Conservation (phyloP, 1,140 invertebrate species). For the Drosophila auraria region DNA sequence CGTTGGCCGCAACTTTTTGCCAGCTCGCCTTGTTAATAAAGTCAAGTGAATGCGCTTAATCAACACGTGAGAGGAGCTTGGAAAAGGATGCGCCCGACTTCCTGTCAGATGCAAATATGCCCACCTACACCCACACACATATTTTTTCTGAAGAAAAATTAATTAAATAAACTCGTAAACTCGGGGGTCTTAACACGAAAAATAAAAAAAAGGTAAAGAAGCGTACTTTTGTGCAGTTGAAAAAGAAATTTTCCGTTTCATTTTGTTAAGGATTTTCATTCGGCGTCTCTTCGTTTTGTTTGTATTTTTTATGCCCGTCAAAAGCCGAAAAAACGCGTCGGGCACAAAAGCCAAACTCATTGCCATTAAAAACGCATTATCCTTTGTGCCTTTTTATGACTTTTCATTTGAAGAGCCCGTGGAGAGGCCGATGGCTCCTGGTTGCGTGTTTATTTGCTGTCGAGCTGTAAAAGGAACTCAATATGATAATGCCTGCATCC, state of each 20-base stretch:
- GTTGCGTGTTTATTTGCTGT: conserved; percentile 78
- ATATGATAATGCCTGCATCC: conserved; percentile 65
- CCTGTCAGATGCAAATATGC: conserved; percentile 37
- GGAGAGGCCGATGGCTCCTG: conserved; percentile 36
- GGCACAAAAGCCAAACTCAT: conserved; percentile 77
- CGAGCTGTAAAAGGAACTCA: conserved; percentile 66
- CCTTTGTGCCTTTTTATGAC: conserved; percentile 80
- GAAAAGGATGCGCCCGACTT: conserved; percentile 39
- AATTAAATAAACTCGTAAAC: conserved; percentile 51
- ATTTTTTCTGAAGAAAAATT: conserved; percentile 46
- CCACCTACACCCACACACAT: conserved; percentile 19
- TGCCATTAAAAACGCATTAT: conserved; percentile 83
- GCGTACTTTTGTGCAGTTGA: conserved; percentile 48
- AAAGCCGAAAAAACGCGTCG: conserved; percentile 59
- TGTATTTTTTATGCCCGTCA: conserved; percentile 37
- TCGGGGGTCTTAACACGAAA: conserved; percentile 14
- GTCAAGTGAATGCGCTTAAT: conserved; percentile 82
- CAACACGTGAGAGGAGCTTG: conserved; percentile 59
- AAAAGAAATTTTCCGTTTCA: conserved; percentile 70
- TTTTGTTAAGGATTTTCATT: conserved; percentile 67
- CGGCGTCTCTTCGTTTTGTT: conserved; percentile 44
- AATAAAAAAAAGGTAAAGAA: not conserved
- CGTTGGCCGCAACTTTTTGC: conserved; percentile 49
- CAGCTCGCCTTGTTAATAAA: conserved; percentile 66
- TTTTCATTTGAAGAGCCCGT: conserved; percentile 75